Evolutionary conservation across 1,140 invertebrate genomes (phyloP), one percentile per base, ranked within the genome.

Genomic region (Pomacea maculata): DNA sequence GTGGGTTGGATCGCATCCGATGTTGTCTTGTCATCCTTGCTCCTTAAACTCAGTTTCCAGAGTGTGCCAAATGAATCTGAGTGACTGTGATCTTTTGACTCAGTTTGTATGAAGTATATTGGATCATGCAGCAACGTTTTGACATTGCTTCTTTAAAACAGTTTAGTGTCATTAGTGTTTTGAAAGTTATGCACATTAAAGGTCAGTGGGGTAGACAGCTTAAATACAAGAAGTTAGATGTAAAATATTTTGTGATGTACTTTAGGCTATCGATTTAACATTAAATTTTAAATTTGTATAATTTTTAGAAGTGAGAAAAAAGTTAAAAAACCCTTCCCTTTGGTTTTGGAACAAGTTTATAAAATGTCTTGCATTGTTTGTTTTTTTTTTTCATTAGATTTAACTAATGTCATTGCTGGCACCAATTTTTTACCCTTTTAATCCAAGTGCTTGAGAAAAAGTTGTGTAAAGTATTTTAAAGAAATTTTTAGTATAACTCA

Each of bases 1-100:
- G n/a, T 79, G 79, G 77, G 75, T 54, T 76, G 82, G 81, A 77
- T 83, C 19, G 34, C 68, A 29, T 68, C 11, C 11, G 68, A 79
- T 79, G 52, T 55, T 83, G 79, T 70, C 34, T 78, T 85, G 82
- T 85, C 84, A 83, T 85, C 81, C 84, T 85, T 85, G 84, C 84
- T n/a, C 21, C 29, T 70, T 70, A 25, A 34, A 17, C 15, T 61
- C 57, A 45, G 34, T 45, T 45, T 2, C 34, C 34, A 45, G 34
- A 45, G 34, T 45, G 34, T 45, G 34, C 34, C 34, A 65, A 4
- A 65, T 65, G 17, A 65, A 65, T 65, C 7, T 65, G 17, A 17
- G 64, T 17, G 3, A 65, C 5, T 65, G 4, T n/a, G 4, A 65
- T 65, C n/a, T 65, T 65, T n/a, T 65, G 64, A n/a, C 64, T 65